Evolutionary conservation across 2,888 invertebrate genomes (phyloP), one percentile per base, ranked within the genome.

Genomic region (Cryptops parisi): DNA sequence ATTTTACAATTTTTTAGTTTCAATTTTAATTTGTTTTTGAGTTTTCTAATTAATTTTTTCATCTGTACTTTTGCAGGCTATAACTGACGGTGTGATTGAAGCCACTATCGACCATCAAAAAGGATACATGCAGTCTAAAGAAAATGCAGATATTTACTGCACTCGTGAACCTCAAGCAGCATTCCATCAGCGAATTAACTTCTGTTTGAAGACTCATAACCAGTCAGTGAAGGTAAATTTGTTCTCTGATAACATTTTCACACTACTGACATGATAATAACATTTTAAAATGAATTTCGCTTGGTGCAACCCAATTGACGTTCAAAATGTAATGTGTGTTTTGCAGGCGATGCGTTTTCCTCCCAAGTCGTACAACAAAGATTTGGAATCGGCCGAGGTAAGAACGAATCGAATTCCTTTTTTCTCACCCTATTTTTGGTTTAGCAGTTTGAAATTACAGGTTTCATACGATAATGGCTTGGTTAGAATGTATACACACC

Each of bases 1-100:
- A 9, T 38, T 15, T 38, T 33, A 12, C 9, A 33, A 33, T 12
- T 12, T 33, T 33, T 12, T 33, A 12, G 9, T 12, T 33, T 33
- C 12, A 33, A 9, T 33, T 33, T 33, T 33, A 33, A 33, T 33
- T 33, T n/a, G n/a, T n/a, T n/a, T n/a, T n/a, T n/a, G n/a, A n/a
- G n/a, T n/a, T n/a, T n/a, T n/a, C n/a, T n/a, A n/a, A n/a, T n/a
- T n/a, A n/a, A n/a, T n/a, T n/a, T n/a, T n/a, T n/a, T n/a, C n/a
- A n/a, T n/a, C n/a, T n/a, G n/a, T n/a, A n/a, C 38, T 12, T 47
- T 58, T 56, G 5, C 53, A 67, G 67, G 90, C 90, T 1, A 97
- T 99, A 58, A 77, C 94, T 47, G 98, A 98, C 74, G 94, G 96
- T 52, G 97, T 97, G 1, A 97, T 99, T 67, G 97, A 98, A 70